Base-by-base conservation (phyloP, 2,888 invertebrate species). In the Acleris holmiana region DNA sequence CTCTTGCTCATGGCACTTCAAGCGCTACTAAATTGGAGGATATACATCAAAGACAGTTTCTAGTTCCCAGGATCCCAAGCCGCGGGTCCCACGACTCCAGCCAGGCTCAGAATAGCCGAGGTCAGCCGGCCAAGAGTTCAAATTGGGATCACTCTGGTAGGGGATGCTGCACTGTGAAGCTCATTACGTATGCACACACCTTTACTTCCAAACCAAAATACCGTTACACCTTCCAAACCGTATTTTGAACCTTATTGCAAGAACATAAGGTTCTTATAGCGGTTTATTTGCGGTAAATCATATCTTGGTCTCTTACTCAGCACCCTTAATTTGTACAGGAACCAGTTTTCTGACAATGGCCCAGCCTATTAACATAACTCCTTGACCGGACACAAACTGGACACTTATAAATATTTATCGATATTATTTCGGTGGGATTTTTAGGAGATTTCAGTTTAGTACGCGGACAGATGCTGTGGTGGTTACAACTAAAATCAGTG, bases 121-220 rank as follows among this genome's bases (percentile, higher is more conserved):
- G 90, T 91, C 91, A 90, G 77, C 71, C 76, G 85, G 79, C 82
- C 86, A 87, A 78, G 76, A 84, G 88, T 88, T 90, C 89, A 89
- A 80, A 83, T 85, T 82, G 77, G 78, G 80, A 77, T 75, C 73
- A 73, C 68, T 69, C 69, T 70, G 71, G 74, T 77, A 80, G 80
- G 87, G 86, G 90, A 90, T 89, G 90, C 89, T 89, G 91, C 84
- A 85, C 69, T 77, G 77, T 79, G 83, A 71, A 77, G 74, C 84
- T 85, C 80, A 89, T 88, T 90, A 80, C 70, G 79, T 88, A 91
- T 91, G 90, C 91, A 89, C 84, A 89, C 91, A 92, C 91, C 91
- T 91, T 91, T 90, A 74, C 76, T 74, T 68, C 73, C 64, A 57
- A 77, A 25, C 66, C 81, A 76, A 59, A 72, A 75, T 70, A 41